Evolutionary conservation across 2,113 vertebrate genomes (phyloP), one percentile per base, ranked within the genome.

Genomic region (Euleptes europaea): DNA sequence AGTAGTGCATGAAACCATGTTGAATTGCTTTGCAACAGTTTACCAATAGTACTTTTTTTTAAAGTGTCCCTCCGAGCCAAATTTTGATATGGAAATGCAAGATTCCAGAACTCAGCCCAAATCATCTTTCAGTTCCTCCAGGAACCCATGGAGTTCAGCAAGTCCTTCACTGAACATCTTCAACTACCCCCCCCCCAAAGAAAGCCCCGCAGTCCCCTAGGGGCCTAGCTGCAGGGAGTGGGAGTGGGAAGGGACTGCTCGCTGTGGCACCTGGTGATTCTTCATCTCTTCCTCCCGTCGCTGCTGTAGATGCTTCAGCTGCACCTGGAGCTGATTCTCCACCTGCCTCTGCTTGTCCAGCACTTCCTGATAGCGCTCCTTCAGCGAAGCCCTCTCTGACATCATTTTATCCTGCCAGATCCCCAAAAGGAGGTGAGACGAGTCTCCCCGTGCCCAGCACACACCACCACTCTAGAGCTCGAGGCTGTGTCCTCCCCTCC

Each of bases 241-340:
- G 17, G 9, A 33, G 1, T 23, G 40, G 2, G 9, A 10, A 70
- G 66, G 2, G 7, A 1, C 1, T 0, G 33, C 17, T 4, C 0
- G 40, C 2, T 26, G 86, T 54, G 51, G 26, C 93, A 98, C 97
- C 97, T 97, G 96, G 82, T 97, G 96, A 80, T 97, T 97, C 86
- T 95, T 97, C 92, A 96, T 96, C 78, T 96, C 96, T 63, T 98
- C 97, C 10, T 97, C 96, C 88, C 93, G 93, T 47, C 94, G 95
- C 85, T 96, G 96, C 85, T 97, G 94, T 42, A 97, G 95, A 49
- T 94, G 94, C 84, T 96, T 94, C 1, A 97, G 91, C 35, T 96
- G 95, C 5, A 96, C 94, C 83, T 97, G 96, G 67, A 97, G 94
- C 82, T 97, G 95, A 15, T 96, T 95, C 91, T 97, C 95, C 84